Evolutionary conservation across 1,140 invertebrate species (phyloP), one percentile per base, ranked within the genome.

Genomic region (Drosophila erecta): DNA sequence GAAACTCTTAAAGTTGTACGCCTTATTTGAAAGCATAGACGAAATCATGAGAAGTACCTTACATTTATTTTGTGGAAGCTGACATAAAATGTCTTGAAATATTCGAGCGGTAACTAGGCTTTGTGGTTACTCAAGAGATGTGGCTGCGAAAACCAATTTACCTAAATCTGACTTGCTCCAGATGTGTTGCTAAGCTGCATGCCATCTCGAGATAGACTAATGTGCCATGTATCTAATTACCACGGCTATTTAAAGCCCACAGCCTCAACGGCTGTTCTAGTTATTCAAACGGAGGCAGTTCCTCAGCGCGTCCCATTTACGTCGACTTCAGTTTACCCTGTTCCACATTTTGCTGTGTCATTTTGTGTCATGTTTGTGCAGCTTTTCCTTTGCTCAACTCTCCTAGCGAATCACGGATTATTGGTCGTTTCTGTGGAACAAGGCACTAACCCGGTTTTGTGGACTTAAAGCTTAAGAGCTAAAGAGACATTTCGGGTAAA

Each of bases 161-260:
- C 53, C 43, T 43, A 15, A 33, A 33, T 11, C 20, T 12, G 30
- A 30, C 27, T 24, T 46, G 40, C 40, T 64, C 38, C 24, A 30
- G n/a, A 60, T 64, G 44, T 64, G n/a, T 35, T 11, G 20, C 54
- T 41, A 37, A 60, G 55, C 61, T 46, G 22, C 44, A 20, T 37
- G 27, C 61, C 20, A 30, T 64, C 61, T 64, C n/a, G 22, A 46
- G 56, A 37, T 30, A 43, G 61, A 12, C 61, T 50, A 64, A 66
- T 66, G 64, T 66, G 58, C 49, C 24, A 62, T 64, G 64, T 65
- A 67, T 67, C 60, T 67, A 67, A 65, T 67, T 67, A 51, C 59
- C 12, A 46, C 7, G 40, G 41, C 64, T 67, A 67, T 65, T 67
- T 65, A 65, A 67, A 35, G 46, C 59, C 20, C 46, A 54, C 58